Evolutionary conservation across 2,113 vertebrate species (phyloP).

Genomic region (Panurus biarmicus): DNA sequence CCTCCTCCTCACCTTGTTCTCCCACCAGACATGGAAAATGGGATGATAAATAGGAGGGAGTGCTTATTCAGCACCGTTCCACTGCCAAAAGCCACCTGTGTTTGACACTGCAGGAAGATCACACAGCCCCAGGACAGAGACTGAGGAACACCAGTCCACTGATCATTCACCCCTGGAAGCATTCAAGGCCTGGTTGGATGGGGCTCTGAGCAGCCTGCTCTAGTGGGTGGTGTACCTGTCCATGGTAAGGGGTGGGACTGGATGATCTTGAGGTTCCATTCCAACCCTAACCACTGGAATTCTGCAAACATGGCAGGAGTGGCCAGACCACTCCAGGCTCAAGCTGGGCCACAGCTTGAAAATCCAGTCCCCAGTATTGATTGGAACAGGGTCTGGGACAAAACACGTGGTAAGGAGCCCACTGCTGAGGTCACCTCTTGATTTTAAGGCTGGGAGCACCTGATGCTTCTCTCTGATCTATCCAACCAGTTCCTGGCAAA

Average conservation of each 20-base stretch:
- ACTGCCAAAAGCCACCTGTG: not conserved
- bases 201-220: not conserved
- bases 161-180: not conserved
- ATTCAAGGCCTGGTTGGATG: rapidly evolving
- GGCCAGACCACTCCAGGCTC: not conserved
- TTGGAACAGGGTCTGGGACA: not conserved
- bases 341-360: not conserved
- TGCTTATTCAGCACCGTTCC: not conserved
- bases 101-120: not conserved
- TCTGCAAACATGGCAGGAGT: not conserved
- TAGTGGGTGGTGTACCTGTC: not conserved
- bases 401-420: rapidly evolving
- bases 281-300: not conserved
- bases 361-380: not conserved
- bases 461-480: not conserved
- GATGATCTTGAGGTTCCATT: not conserved
- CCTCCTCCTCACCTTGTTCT: not conserved
- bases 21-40: not conserved
- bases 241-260: not conserved
- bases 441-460: not conserved
- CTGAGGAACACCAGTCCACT: not conserved
- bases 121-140: not conserved
- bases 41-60: not conserved
- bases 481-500: not conserved
- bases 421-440: not conserved